Evolutionary conservation across 2,113 vertebrate genomes (phyloP).

Genomic region (Esox niger): DNA sequence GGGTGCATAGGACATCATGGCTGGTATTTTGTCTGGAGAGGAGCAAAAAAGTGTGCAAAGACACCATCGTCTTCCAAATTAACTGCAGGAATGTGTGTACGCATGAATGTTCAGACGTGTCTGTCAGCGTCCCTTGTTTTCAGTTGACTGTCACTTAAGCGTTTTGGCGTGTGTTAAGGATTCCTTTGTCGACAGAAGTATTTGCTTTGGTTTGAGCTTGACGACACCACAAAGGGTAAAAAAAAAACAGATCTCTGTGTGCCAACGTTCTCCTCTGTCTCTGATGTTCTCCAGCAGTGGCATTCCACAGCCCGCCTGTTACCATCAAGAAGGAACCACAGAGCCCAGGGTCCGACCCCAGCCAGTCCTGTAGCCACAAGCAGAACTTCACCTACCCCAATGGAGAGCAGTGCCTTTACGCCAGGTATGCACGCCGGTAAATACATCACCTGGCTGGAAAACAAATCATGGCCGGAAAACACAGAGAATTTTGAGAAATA

Average conservation of each 20-base stretch:
- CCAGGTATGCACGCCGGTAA: conserved; percentile 78
- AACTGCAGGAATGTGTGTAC: conserved; percentile 57
- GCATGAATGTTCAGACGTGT: conserved; percentile 35
- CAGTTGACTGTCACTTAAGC: conserved; percentile 51
- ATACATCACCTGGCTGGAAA: not conserved
- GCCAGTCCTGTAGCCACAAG: conserved; percentile 87
- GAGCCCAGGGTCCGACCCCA: conserved; percentile 83
- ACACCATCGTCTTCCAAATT: conserved; percentile 35
- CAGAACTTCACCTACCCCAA: conserved; percentile 78
- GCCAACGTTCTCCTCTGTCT: conserved; percentile 31
- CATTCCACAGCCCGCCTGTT: conserved; percentile 92
- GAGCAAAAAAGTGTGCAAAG: conserved; percentile 56
- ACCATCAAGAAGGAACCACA: conserved; percentile 94
- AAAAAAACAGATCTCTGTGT: not conserved
- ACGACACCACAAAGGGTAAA: conserved; percentile 26
- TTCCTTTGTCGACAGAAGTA: conserved; percentile 51
- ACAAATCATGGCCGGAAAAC: no score
- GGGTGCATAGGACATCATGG: conserved; percentile 42
- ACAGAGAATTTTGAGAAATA: no score
- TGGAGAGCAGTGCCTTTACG: conserved; percentile 94
- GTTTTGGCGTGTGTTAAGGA: conserved; percentile 55
- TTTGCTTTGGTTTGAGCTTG: conserved; percentile 43
- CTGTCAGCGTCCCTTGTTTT: conserved; percentile 50
- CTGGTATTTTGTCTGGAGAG: conserved; percentile 66
- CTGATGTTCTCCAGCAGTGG: conserved; percentile 76